Base-by-base conservation (phyloP, 2,888 invertebrate genomes). In the Oligia fasciuncula region DNA sequence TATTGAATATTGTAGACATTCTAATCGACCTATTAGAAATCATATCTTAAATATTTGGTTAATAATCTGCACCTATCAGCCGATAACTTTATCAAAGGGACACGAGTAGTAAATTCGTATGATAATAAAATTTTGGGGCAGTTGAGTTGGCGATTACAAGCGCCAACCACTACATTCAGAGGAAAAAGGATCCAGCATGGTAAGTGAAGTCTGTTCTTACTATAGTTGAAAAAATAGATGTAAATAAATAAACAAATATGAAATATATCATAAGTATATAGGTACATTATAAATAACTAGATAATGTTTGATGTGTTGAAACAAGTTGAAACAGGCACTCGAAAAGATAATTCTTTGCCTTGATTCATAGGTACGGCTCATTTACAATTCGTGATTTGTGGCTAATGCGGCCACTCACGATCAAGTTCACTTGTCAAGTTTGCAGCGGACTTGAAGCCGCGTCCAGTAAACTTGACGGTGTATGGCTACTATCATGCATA, bases 51-150 rank as follows among this genome's bases (percentile, higher is more conserved):
- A 91, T 90, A 91, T 91, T 91, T 93, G 88, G 82, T 91, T 90
- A 93, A 92, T 94, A 93, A 94, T 91, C 89, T 88, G 90, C 93
- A 93, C 14, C 4, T 94, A 87, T 89, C 94, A 84, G 72, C 19
- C 87, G 93, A 94, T 95, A 94, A 87, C 87, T 82, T 93, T 96
- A 95, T 95, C 96, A 85, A 68, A 76, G 85, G 94, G 95, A 95
- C 95, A 95, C 93, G 91, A 91, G 84, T 89, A 88, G 80, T 93
- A 93, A 91, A 92, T 91, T 91, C 85, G 79, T 90, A 88, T 91
- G 93, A 91, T 93, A 93, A 43, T 9, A 43, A 43, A 46, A 93
- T 89, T 89, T 86, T 87, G 84, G 92, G 89, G 77, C 92, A 96
- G 95, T 95, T 90, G 93, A 85, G 94, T 94, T 94, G 95, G 94